These are phyloP conservation scores for Oncopeltus fasciatus DNA, from an alignment of 1,140 invertebrate genomes.

Conservation along the genomic window DNA sequence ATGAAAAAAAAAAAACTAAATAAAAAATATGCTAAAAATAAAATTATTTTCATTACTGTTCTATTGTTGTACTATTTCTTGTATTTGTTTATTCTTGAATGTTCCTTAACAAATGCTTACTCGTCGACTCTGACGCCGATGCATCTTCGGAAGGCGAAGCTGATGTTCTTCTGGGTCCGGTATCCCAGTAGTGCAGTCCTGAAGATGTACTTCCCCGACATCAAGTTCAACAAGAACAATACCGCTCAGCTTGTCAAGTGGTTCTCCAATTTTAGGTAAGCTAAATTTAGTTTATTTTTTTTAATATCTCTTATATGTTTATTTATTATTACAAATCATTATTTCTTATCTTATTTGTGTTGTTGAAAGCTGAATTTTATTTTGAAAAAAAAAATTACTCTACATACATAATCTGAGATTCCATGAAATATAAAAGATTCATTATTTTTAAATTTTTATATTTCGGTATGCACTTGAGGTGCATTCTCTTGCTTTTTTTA, in stretches of 20 bases:
- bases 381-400: not conserved
- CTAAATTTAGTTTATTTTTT: constrained; percentile 23
- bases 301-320: not conserved
- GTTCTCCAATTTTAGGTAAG: constrained; percentile 99
- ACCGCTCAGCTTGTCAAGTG: constrained; percentile 99
- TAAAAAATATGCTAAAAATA: too few relatives aligned
- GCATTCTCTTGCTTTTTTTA: too few relatives aligned
- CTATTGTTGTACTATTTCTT: too few relatives aligned
- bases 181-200: constrained; percentile 96
- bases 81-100: not conserved
- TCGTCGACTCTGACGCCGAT: constrained; percentile 94
- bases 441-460: not conserved
- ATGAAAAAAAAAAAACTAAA: too few relatives aligned
- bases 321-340: not conserved
- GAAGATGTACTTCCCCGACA: constrained; percentile 99
- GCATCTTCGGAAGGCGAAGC: constrained; percentile 98
- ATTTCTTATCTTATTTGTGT: not conserved
- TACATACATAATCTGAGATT: too few relatives aligned
- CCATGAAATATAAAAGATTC: not conserved
- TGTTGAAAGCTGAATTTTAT: not conserved
- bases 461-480: too few relatives aligned
- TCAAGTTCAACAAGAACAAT: constrained; percentile 99
- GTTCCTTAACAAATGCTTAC: constrained; percentile 36
- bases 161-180: constrained; percentile 99
- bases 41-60: too few relatives aligned